Base-by-base conservation (phyloP, 92 coral and sea anemone genomes). In the Zoanthus gigantus region DNA sequence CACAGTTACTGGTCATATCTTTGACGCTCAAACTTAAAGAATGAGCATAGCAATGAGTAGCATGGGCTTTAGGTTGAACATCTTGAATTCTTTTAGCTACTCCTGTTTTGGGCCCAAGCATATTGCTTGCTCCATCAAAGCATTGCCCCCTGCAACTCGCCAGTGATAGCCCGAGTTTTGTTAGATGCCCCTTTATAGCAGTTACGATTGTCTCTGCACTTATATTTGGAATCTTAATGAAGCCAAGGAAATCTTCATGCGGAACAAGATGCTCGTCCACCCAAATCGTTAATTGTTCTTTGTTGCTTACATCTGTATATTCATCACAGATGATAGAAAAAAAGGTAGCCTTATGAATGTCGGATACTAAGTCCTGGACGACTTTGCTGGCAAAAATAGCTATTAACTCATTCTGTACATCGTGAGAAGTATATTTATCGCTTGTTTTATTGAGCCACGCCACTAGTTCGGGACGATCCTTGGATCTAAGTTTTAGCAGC, bases 21-120 rank as follows among this genome's bases (percentile, higher is more conserved):
- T 90, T 93, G 30, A 93, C 90, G 67, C 90, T 86, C 30, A 90
- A 78, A 86, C 96, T 93, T 78, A 91, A 81, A 32, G 91, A 91
- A 71, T 93, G 92, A 58, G 92, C 96, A 86, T 91, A 92, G 76
- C 94, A 93, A 82, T 91, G 94, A 72, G 90, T 93, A 79, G 94
- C 42, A 78, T 89, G 92, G 71, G 96, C 94, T 84, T 93, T 93
- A n/a, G 96, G 92, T 80, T 94, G 92, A 84, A 89, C 71, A 15
- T 94, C 88, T 60, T 89, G 77, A 82, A 91, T 94, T 89, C 90
- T 72, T 66, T 88, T 89, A 67, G 93, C 91, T 65, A 85, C 92
- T 8, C 92, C 91, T 5, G 86, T 85, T 87, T 91, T 91, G 58
- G 74, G 84, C 47, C 96, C 94, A 85, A 89, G 93, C 96, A 94